phyloP scores from a whole-genome alignment of 2,797 vertebrate genomes.

The Anas bernieri region DNA sequence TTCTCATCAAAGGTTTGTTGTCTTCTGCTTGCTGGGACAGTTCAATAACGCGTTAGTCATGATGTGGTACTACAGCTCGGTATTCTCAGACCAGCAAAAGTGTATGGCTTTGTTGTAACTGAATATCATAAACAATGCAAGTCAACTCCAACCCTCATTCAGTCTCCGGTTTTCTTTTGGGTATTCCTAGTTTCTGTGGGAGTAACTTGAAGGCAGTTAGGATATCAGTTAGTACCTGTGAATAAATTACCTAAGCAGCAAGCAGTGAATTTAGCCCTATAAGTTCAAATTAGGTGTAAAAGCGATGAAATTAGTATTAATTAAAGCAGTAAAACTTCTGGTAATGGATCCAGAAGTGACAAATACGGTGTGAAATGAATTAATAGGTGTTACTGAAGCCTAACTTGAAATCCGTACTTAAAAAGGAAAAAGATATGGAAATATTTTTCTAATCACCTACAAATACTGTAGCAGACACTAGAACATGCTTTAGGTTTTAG shows the following conservation, averaged over 20 bases:
- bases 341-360: neutral
- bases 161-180: neutral
- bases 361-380: neutral
- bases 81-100: neutral
- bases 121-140: neutral
- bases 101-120: neutral
- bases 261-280: neutral
- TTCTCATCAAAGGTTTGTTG: constrained; percentile 89
- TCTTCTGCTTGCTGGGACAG: neutral
- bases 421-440: neutral
- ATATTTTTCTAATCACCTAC: neutral
- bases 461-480: neutral
- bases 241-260: neutral
- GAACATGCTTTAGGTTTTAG: neutral
- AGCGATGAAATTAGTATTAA: neutral
- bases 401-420: neutral
- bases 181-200: neutral
- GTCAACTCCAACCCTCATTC: neutral
- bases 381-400: neutral
- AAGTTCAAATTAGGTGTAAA: neutral
- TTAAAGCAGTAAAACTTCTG: neutral
- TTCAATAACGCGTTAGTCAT: neutral
- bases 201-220: neutral
- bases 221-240: neutral
- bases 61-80: neutral